phyloP scores from a whole-genome alignment of 2,797 vertebrate genomes.

The Serranus cabrilla region DNA sequence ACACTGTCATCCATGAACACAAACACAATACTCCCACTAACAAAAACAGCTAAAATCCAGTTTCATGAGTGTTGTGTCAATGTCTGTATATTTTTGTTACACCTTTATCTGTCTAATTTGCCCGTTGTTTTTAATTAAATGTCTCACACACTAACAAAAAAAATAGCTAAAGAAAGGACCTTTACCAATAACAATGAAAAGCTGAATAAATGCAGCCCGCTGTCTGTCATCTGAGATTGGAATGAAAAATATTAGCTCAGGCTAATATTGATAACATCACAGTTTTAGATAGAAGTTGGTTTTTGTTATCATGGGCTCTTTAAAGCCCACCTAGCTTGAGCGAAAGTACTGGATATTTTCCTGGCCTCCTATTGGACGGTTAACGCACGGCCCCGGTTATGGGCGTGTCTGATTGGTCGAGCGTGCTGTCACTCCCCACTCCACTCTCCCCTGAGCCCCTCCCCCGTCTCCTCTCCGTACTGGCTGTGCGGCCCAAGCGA shows the following conservation, averaged over 20 bases:
- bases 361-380: slow-evolving; percentile 73
- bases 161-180: slow-evolving; percentile 19
- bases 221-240: not conserved
- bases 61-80: no score
- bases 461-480: slow-evolving; percentile 47
- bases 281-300: slow-evolving; percentile 30
- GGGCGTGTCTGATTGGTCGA: slow-evolving; percentile 71
- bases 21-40: no score
- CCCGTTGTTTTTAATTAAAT: no score
- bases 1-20: no score
- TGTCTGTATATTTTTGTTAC: no score
- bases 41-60: no score
- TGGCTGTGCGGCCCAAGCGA: slow-evolving; percentile 59
- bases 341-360: slow-evolving; percentile 17
- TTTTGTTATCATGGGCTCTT: slow-evolving; percentile 59
- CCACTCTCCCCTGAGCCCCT: slow-evolving; percentile 40
- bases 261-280: slow-evolving; percentile 18
- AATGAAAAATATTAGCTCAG: slow-evolving; percentile 40
- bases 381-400: not conserved
- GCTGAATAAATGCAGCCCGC: slow-evolving; percentile 32
- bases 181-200: not conserved
- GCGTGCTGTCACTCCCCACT: slow-evolving; percentile 44
- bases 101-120: no score
- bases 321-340: slow-evolving; percentile 81
- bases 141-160: not conserved